phyloP scores from a whole-genome alignment of 1,140 invertebrate species.

The Mylabris phalerata region DNA sequence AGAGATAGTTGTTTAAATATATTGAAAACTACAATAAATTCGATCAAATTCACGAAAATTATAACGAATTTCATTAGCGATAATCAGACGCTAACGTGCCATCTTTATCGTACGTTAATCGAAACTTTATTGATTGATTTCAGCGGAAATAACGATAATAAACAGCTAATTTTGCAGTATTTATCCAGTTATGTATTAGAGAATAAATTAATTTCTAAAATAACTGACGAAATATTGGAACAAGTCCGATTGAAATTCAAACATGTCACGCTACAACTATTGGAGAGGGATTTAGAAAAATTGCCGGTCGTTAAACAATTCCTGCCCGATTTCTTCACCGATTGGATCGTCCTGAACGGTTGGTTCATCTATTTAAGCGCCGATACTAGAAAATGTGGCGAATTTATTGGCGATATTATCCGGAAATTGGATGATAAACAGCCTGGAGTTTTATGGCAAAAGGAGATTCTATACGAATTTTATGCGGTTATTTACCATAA shows the following conservation, averaged over 20 bases:
- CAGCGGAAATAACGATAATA: background rate
- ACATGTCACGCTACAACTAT: conserved; percentile 31
- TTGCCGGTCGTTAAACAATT: conserved; percentile 39
- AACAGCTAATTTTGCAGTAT: conserved; percentile 20
- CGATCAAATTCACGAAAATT: conserved; percentile 17
- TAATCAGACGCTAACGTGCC: conserved; percentile 40
- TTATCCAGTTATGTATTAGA: conserved; percentile 29
- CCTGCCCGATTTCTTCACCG: conserved; percentile 46
- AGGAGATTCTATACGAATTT: conserved; percentile 46
- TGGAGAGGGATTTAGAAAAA: conserved; percentile 16
- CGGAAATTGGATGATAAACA: conserved; percentile 21
- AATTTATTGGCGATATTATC: conserved; percentile 39
- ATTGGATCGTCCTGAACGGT: conserved; percentile 50
- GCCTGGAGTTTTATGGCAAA: conserved; percentile 27
- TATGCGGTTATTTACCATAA: conserved; percentile 44
- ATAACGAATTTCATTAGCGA: conserved; percentile 4
- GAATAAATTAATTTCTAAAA: conserved; percentile 5
- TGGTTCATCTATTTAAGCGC: conserved; percentile 46
- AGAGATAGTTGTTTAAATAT: conserved; percentile 44
- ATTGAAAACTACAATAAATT: conserved; percentile 44
- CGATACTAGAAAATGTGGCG: conserved; percentile 31
- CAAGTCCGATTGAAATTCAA: conserved; percentile 33
- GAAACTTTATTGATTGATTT: conserved; percentile 39
- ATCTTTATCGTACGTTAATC: conserved; percentile 43
- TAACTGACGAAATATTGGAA: conserved; percentile 25